Percentiles rank a stretch among this genome's conserved stretches.
These are phyloP conservation scores for Omphaloscelis lunosa DNA, from an alignment of 2,888 invertebrate genomes.

Conservation along the genomic window DNA sequence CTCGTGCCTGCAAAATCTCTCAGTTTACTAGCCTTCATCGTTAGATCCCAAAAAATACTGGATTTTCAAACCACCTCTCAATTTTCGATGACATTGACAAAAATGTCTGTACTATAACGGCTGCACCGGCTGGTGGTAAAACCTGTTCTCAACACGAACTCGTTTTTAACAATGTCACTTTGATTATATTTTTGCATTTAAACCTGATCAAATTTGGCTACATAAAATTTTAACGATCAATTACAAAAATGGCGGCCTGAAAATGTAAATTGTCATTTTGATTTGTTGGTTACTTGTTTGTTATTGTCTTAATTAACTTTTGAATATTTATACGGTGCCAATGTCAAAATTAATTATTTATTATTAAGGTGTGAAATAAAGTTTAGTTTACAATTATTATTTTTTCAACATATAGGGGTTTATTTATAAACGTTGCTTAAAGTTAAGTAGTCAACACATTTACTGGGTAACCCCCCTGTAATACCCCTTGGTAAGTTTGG, in stretches of 20 bases:
- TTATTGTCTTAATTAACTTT: constrained; percentile 17
- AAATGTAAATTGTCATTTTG: constrained; percentile 8
- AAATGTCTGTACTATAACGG: constrained; percentile 1
- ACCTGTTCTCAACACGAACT: constrained; percentile 32
- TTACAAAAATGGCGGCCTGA: constrained; percentile 11
- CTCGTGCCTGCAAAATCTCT: background rate
- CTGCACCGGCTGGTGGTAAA: constrained; percentile 18
- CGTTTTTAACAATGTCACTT: constrained; percentile 34
- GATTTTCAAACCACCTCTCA: constrained; percentile 9
- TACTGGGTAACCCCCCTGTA: no score
- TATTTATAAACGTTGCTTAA: no score
- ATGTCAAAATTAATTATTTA: constrained; percentile 22
- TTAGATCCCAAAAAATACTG: constrained; percentile 3
- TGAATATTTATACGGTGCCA: constrained; percentile 28
- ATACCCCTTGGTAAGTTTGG: no score
- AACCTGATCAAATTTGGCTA: background rate
- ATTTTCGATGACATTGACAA: constrained; percentile 44
- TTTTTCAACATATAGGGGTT: background rate
- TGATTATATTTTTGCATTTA: constrained; percentile 5
- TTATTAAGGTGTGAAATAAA: constrained; percentile 11
- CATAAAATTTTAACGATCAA: constrained; percentile 14
- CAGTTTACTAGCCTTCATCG: background rate
- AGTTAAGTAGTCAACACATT: no score
- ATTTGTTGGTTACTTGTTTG: constrained; percentile 36
- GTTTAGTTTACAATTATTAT: background rate